Base-by-base conservation (phyloP, 2,888 invertebrate species). In the Noctua fimbriata region DNA sequence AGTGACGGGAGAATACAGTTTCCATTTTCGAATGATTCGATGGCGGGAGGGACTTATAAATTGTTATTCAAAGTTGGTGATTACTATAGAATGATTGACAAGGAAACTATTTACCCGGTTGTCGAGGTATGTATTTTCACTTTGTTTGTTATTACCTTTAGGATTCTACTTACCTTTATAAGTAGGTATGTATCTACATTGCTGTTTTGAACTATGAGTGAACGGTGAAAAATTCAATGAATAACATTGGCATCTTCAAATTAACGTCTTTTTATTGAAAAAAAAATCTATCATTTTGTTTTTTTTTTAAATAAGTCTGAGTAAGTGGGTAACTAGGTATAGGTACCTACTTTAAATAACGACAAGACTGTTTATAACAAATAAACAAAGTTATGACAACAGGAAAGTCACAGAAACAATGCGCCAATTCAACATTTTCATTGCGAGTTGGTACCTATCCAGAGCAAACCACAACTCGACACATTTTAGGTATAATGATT, bases 71-170 rank as follows among this genome's bases (percentile, higher is more conserved):
- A 98, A 91, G 98, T 98, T 0, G 97, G 97, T 71, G 97, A 97
- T 83, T 98, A 98, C 93, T 98, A 98, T 89, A 97, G 97, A 73
- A 91, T 95, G 44, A 94, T 95, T 72, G 97, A 97, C 80, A 97
- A 97, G 81, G 97, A 97, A 74, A 98, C 98, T 0, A 96, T 98
- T 85, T 98, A 98, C 94, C 98, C 98, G 0, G 98, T 97, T 92
- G 97, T 98, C 77, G 98, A 98, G 97, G 98, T 98, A 92, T 92
- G 93, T 86, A 70, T 36, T 32, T 18, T 28, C 7, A 47, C 14
- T 47, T 72, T 44, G 36, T 71, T 58, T 41, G 4, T 12, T 71
- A 16, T 65, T 65, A 9, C 7, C 3, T 41, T 36, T 14, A 7
- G 1, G 10, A n/a, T 5, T 4, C 4, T 28, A 32, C 9, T 2